Evolutionary conservation across 2,888 invertebrate species (phyloP).

Genomic region (Gryllus longicercus): DNA sequence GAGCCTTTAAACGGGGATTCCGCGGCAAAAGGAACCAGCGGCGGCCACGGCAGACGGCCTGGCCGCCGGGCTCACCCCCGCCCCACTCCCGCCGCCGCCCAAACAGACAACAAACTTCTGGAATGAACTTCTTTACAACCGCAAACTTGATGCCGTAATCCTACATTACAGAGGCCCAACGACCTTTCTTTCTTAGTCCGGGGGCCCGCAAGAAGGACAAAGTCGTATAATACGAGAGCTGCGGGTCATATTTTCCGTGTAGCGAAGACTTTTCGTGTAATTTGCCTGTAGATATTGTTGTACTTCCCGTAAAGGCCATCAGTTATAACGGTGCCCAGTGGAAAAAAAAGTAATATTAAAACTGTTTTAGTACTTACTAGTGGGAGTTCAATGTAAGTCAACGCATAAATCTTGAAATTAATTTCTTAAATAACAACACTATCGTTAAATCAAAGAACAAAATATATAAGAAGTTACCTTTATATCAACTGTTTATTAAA

Average conservation of each 20-base stretch:
- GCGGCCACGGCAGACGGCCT: neutral
- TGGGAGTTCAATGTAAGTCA: no score
- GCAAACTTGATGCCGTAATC: slow-evolving; percentile 2
- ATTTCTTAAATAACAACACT: no score
- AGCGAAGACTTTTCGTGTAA: slow-evolving; percentile 5
- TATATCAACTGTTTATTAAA: no score
- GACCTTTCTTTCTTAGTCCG: neutral
- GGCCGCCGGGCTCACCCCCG: neutral
- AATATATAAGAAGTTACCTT: no score
- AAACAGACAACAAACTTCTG: slow-evolving; percentile 1
- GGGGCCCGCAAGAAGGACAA: neutral
- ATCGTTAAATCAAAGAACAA: no score
- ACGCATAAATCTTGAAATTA: no score
- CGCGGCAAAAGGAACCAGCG: neutral
- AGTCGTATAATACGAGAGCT: neutral
- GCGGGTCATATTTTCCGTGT: neutral
- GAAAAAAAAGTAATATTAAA: neutral
- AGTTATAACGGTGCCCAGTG: neutral
- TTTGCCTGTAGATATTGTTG: slow-evolving; percentile 6
- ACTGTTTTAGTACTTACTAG: no score
- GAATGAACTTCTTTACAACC: slow-evolving; percentile 17
- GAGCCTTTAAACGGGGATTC: slow-evolving; percentile 17
- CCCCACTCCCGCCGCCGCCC: neutral
- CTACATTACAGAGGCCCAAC: neutral
- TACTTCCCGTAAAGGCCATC: slow-evolving; percentile 1